A percentile compares a stretch with the other conserved stretches of the same genome.
Evolutionary conservation across 2,113 vertebrate genomes (phyloP).

Genomic region (Coptodon rendalli): DNA sequence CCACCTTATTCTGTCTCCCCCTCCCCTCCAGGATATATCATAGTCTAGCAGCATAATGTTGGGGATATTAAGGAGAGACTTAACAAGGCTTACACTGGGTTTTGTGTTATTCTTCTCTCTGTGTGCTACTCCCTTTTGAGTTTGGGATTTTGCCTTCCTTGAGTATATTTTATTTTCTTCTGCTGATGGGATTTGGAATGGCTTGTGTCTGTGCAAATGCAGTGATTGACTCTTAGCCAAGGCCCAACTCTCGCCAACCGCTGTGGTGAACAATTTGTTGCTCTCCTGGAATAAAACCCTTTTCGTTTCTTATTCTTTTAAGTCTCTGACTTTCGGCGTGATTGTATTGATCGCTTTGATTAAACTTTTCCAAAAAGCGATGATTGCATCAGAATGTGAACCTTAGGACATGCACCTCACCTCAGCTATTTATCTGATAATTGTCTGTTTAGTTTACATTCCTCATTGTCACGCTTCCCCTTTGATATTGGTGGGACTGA

Average conservation of each 20-base stretch:
- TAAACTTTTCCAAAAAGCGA: background rate
- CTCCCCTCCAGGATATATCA: constrained; percentile 16
- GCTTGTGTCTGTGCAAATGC: constrained; percentile 33
- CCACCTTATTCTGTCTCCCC: constrained; percentile 4
- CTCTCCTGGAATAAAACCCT: constrained; percentile 27
- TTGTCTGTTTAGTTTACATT: background rate
- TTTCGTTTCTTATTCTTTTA: constrained; percentile 19
- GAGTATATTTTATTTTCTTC: constrained; percentile 9
- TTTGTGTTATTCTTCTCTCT: constrained; percentile 34
- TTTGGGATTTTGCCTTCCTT: constrained; percentile 48
- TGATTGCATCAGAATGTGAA: background rate
- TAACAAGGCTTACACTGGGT: constrained; percentile 49
- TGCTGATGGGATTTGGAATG: constrained; percentile 51
- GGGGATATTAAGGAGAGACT: constrained; percentile 47
- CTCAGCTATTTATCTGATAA: background rate
- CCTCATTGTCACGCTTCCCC: background rate
- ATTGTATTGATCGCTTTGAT: constrained; percentile 13
- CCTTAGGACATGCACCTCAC: background rate
- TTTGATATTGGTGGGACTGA: background rate
- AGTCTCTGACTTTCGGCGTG: background rate
- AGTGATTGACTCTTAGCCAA: constrained; percentile 46
- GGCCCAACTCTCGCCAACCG: constrained; percentile 11
- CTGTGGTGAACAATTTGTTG: constrained; percentile 10
- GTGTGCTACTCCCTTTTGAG: constrained; percentile 29
- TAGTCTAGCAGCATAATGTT: constrained; percentile 34